Base-by-base conservation (phyloP, 2,113 vertebrate species). In the Spheniscus mendiculus region DNA sequence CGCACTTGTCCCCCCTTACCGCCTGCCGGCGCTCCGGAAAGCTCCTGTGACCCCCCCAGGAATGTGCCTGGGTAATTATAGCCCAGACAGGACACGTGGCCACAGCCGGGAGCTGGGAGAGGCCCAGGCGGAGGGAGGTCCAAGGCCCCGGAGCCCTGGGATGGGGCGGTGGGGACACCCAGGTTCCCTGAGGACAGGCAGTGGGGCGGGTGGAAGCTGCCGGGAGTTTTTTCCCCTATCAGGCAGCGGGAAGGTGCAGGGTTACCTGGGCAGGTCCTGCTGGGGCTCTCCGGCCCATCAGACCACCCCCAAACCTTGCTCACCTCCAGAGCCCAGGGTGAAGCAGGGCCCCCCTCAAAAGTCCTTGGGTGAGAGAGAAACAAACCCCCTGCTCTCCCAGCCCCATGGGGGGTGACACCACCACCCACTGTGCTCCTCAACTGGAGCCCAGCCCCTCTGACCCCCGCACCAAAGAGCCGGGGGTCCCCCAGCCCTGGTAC, bases 61-160 rank as follows among this genome's bases (percentile, higher is more conserved):
- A 96, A 97, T 96, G 94, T 22, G 83, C 7, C 50, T 0, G 63
- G 80, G 77, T 96, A 96, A 96, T 96, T 96, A 97, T 96, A 97
- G 95, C 79, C 55, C 5, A 0, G 58, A 42, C 0, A 0, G 83
- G 81, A 83, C 96, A 97, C 94, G 96, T 96, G 96, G 63, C 49
- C 27, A 0, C 3, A 5, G 70, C 9, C 5, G 12, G 34, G 63
- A 81, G 72, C 84, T 21, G 50, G 23, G 78, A 93, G 42, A 79
- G 84, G 94, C 77, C 32, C 6, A 12, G n/a, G 59, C 44, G 3
- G 90, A 93, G 88, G 92, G 95, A 92, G 85, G 95, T 49, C 52
- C 34, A 1, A 66, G 55, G 59, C 8, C 3, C 5, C 1, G 15
- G 74, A 30, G 36, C 42, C 62, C 32, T 1, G 0, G 34, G 44